Conservation (phyloP, 1,140 invertebrate genomes). For the Teleopsis dalmanni region DNA sequence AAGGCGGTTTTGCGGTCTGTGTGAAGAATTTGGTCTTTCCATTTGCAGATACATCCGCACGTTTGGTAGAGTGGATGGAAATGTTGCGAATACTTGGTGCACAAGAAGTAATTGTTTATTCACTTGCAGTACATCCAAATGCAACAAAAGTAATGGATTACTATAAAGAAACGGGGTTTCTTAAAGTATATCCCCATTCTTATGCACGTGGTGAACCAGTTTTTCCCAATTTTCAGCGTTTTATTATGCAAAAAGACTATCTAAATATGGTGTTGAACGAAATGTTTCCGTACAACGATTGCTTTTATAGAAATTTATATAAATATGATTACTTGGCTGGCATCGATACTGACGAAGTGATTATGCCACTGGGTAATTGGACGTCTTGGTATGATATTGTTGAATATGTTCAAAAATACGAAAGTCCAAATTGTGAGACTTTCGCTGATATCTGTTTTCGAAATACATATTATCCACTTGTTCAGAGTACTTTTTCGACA, state of each 20-base stretch:
- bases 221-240: constrained; percentile 50
- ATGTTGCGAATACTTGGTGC: constrained; percentile 75
- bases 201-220: neutral
- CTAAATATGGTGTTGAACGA: constrained; percentile 80
- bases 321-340: constrained; percentile 67
- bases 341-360: constrained; percentile 70
- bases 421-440: constrained; percentile 51
- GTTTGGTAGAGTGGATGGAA: constrained; percentile 89
- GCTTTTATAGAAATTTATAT: constrained; percentile 70
- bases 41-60: constrained; percentile 73
- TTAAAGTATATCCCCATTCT: neutral
- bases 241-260: constrained; percentile 49
- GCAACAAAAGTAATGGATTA: constrained; percentile 75
- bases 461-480: constrained; percentile 87
- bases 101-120: constrained; percentile 81
- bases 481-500: no score
- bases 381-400: constrained; percentile 47
- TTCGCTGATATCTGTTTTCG: constrained; percentile 73
- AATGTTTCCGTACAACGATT: constrained; percentile 79
- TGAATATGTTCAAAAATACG: neutral
- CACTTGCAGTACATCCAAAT: constrained; percentile 73
- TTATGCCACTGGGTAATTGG: constrained; percentile 48
- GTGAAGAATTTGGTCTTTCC: constrained; percentile 85
- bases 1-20: constrained; percentile 81
- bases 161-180: constrained; percentile 58